Base-by-base conservation (phyloP, 2,113 vertebrate species). In the Ahaetulla prasina region DNA sequence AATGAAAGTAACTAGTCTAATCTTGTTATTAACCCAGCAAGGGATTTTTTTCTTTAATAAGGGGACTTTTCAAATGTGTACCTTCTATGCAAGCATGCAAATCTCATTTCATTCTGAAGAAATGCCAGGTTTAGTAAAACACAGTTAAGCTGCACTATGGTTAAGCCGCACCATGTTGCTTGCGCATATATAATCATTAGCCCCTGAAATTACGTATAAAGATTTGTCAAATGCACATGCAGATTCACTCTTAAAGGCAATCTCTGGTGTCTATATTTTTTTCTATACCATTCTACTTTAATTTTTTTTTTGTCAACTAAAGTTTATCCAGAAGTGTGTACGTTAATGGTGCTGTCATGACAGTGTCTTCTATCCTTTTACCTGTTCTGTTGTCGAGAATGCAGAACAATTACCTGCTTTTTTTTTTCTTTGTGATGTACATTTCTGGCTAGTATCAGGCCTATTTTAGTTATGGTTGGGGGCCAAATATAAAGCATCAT, bases 361-460 rank as follows among this genome's bases (percentile, higher is more conserved):
- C 91, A 95, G 90, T 9, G 22, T 94, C 93, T 90, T 63, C 91
- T 96, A 93, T 94, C 45, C 89, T 90, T 93, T 93, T 60, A 94
- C 68, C 85, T 92, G 91, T 95, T 96, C 90, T 93, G 91, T 96
- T 94, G 90, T 92, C 93, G 11, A 85, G 74, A 89, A 85, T 92
- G 47, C 55, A 91, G 49, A 93, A 68, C 54, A 11, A 90, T 95
- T 95, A 60, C 43, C 96, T 68, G 52, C 92, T 91, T 92, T 30
- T n/a, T 14, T 3, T 27, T 30, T 12, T 63, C 84, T 35, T 87
- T 92, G 80, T 88, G 27, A 35, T 50, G 91, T 87, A 30, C 30
- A 1, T 60, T 91, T 91, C 95, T 90, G 87, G 52, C 0, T 0
- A 54, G 39, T 91, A 52, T 91, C 93, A 49, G 95, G 80, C 55